Conservation (phyloP, 2,797 vertebrate genomes). For the Lepilemur septentrionalis region DNA sequence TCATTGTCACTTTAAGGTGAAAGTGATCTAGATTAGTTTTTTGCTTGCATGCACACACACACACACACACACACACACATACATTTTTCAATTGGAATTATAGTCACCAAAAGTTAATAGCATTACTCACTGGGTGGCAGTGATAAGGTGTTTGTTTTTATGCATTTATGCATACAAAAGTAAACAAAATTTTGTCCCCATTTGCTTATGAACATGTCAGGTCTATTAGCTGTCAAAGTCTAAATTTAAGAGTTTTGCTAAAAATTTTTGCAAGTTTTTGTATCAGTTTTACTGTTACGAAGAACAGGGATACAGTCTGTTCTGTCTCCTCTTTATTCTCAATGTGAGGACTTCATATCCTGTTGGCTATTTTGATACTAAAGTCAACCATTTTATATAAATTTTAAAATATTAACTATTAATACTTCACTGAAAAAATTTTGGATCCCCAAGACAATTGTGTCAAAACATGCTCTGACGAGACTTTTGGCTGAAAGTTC, state of each 20-base stretch:
- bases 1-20: background rate
- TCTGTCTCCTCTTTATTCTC: background rate
- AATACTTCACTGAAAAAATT: constrained; percentile 24
- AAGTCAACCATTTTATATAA: background rate
- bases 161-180: background rate
- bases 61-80: background rate
- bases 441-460: background rate
- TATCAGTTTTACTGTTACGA: background rate
- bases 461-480: constrained; percentile 8
- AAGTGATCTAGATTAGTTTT: background rate
- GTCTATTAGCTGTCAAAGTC: background rate
- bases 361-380: background rate
- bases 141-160: background rate
- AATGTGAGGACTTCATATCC: background rate
- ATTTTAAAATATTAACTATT: constrained; percentile 42
- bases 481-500: constrained; percentile 8
- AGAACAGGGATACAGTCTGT: background rate
- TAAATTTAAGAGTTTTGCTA: constrained; percentile 16
- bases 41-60: background rate
- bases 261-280: background rate
- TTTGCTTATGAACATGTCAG: background rate
- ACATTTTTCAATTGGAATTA: background rate
- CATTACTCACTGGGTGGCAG: background rate
- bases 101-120: background rate
- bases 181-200: background rate